Base-by-base conservation (phyloP, 1,140 invertebrate species). In the Watersipora subatra region DNA sequence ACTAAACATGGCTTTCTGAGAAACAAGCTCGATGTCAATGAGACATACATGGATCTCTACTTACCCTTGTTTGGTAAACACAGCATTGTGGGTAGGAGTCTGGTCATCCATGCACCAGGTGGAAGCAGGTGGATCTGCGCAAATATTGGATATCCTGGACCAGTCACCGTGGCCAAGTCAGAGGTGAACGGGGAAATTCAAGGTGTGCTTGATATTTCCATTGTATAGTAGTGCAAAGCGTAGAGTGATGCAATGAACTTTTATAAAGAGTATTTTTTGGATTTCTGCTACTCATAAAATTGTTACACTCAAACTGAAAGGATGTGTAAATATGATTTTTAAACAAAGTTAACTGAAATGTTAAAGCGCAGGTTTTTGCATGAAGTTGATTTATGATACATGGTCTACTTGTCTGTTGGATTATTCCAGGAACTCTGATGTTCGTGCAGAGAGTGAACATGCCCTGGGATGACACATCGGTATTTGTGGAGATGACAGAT, bases 401-500 rank as follows among this genome's bases (percentile, higher is more conserved):
- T n/a, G n/a, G n/a, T n/a, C n/a, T n/a, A n/a, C n/a, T n/a, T n/a
- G n/a, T n/a, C n/a, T n/a, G n/a, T n/a, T n/a, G n/a, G n/a, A n/a
- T n/a, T n/a, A n/a, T 94, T 19, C 91, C 92, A 15, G 92, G 93
- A 0, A 82, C 86, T 67, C 86, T 95, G 59, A 80, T 93, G 22
- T 88, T 96, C 68, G 82, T 89, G n/a, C 93, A 96, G 76, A 84
- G 87, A 2, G 83, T 81, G 26, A 86, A 90, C 68, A 84, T 89
- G 73, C 87, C 87, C 0, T 86, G 86, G 81, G 84, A 86, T 65
- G 92, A 95, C 71, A 96, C 93, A 17, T 87, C 78, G 29, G 75
- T 86, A n/a, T 78, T 85, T 55, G 80, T 82, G 64, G 75, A 78
- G 62, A 83, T 97, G 62, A 85, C 92, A 28, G 92, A 95, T 76